Percentiles rank a stretch among this genome's conserved stretches.
These are phyloP conservation scores for Arctia plantaginis DNA, from an alignment of 2,888 invertebrate species.

Conservation along the genomic window DNA sequence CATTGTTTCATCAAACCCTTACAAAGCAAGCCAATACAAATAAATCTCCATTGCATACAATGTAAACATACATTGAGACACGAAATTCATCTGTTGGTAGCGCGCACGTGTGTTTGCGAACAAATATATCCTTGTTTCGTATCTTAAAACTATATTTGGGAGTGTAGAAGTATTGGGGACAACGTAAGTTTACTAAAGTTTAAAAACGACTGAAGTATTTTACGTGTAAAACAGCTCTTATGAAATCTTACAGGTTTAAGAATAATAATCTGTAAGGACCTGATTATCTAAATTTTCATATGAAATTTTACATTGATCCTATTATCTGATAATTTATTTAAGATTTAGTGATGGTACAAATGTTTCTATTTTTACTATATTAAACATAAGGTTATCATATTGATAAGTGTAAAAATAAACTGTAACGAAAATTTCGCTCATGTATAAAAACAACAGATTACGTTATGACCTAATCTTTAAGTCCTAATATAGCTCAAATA, in stretches of 20 bases:
- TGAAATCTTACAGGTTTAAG: neutral
- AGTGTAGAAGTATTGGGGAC: slow-evolving; percentile 30
- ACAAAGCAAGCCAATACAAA: slow-evolving; percentile 41
- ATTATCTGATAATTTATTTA: no score
- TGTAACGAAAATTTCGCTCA: no score
- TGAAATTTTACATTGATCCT: no score
- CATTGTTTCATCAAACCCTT: neutral
- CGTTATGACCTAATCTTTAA: no score
- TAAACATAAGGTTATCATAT: no score
- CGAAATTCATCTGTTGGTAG: slow-evolving; percentile 37
- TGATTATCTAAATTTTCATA: no score
- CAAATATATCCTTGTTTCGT: slow-evolving; percentile 34
- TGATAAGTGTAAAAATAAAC: no score
- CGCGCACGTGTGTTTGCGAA: slow-evolving; percentile 29
- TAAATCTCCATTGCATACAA: slow-evolving; percentile 45
- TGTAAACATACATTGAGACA: slow-evolving; percentile 41
- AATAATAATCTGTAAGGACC: no score
- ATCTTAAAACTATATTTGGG: slow-evolving; percentile 20
- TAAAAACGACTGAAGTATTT: neutral
- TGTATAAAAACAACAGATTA: no score
- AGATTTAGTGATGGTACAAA: no score
- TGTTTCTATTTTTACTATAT: no score
- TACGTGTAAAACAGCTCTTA: neutral
- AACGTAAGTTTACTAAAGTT: neutral
- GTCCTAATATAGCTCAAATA: no score